Evolutionary conservation across 1,140 invertebrate species (phyloP), one percentile per base, ranked within the genome.

Genomic region (Drosophila nasuta): DNA sequence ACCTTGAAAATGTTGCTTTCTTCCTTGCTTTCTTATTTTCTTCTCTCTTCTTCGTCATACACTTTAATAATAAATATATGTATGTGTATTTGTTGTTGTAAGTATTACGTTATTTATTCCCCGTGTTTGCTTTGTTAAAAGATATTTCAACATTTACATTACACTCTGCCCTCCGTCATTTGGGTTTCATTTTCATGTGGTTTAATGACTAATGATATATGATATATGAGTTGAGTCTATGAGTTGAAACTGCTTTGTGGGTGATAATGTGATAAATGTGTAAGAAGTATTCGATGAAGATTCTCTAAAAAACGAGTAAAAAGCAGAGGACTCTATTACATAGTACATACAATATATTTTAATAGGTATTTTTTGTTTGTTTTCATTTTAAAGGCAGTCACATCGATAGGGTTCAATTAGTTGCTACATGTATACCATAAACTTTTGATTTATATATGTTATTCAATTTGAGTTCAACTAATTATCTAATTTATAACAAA

Each of bases 201-300:
- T 46, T 65, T 77, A 57, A 57, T 57, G 54, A 25, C 80, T 82
- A 83, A 59, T 83, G 81, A 82, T 82, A 82, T 38, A 38, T 38
- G 35, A 28, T 51, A 2, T 33, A 51, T 68, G 56, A 28, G 28
- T 52, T 30, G 38, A 41, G 1, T 25, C 33, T 4, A 0, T 17
- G 25, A 10, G 15, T 13, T 13, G 13, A 13, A 13, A 13, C 13
- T 13, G 13, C 13, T 13, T 13, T 13, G 13, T 13, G 13, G 13
- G 13, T 13, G 13, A 13, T 13, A 13, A 13, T 13, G 13, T 49
- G 48, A 49, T n/a, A 10, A 20, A 20, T 49, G 15, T 5, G 17
- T 28, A 10, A 20, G 20, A 10, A 20, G 10, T 28, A 11, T 25
- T 20, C 15, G 7, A 5, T 38, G 20, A 17, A 28, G 48, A 49